Evolutionary conservation across 1,140 invertebrate species (phyloP), one percentile per base, ranked within the genome.

Genomic region (Panagrolaimus sp.): DNA sequence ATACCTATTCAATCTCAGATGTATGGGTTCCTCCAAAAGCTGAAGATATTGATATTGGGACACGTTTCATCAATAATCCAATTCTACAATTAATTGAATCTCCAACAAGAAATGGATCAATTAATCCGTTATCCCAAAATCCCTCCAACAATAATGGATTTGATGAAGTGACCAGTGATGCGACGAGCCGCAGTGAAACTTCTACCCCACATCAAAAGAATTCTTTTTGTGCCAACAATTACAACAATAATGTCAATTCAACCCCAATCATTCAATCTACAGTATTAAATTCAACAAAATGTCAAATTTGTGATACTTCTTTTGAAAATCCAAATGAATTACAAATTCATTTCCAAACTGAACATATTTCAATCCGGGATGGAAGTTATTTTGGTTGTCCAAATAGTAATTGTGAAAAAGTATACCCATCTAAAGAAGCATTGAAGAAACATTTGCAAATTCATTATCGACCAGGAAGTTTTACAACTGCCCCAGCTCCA

Each of bases 311-410:
- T 26, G 52, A 58, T 21, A 21, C 45, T 7, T 14, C 71, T 14
- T 76, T 74, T 71, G 72, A 76, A 8, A 67, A 52, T 2, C 63
- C 71, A 26, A 38, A 64, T 7, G 69, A 78, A 47, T 63, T 76
- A 12, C 52, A 76, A 52, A 68, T 76, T 24, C 76, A 77, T 45
- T 73, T 76, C 26, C 71, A 72, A 43, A 65, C 76, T 14, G 76
- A 77, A 44, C 76, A 77, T 45, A 47, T 76, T 38, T 17, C 48
- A 28, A 78, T 78, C 64, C 64, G 76, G 0, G 75, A 77, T 45
- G 76, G 76, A 24, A 71, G 63, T 15, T 70, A 78, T 55, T 78
- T 75, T 38, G 47, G 63, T 6, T 77, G 76, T 63, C 76, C 76
- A 21, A 63, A 65, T 24, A 55, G 63, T 5, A 67, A 78, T 47